Evolutionary conservation across 1,140 invertebrate genomes (phyloP).

Genomic region (Coptotermes formosanus): DNA sequence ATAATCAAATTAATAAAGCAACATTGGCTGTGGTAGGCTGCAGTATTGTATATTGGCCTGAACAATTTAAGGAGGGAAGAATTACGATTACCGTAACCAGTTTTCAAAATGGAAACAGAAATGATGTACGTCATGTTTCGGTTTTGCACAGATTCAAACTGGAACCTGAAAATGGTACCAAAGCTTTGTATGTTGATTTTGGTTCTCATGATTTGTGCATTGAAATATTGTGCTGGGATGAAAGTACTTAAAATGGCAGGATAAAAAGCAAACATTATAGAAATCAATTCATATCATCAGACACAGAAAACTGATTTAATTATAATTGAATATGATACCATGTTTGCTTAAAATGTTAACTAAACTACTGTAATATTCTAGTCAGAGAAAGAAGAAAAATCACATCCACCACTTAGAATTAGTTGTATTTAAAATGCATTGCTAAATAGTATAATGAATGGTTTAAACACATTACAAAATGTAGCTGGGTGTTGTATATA

Average conservation of each 20-base stretch:
- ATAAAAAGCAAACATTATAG: background rate
- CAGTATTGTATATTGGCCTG: conserved; percentile 20
- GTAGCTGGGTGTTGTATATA: background rate
- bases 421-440: conserved; percentile 17
- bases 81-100: background rate
- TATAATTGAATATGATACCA: background rate
- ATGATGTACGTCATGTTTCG: background rate
- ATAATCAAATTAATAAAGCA: conserved; percentile 20
- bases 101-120: background rate
- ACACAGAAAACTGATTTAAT: conserved; percentile 4
- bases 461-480: background rate
- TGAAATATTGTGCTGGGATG: background rate
- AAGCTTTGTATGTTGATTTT: conserved; percentile 16
- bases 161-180: background rate
- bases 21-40: conserved; percentile 27
- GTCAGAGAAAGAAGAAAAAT: background rate
- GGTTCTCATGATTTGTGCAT: background rate
- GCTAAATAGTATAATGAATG: background rate
- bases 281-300: background rate
- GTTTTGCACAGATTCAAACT: background rate
- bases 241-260: background rate
- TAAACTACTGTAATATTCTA: background rate
- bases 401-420: conserved; percentile 1
- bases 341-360: background rate
- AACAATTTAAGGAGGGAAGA: background rate